Conservation (phyloP, 2,113 vertebrate genomes). For the Tylochromis polylepis region DNA sequence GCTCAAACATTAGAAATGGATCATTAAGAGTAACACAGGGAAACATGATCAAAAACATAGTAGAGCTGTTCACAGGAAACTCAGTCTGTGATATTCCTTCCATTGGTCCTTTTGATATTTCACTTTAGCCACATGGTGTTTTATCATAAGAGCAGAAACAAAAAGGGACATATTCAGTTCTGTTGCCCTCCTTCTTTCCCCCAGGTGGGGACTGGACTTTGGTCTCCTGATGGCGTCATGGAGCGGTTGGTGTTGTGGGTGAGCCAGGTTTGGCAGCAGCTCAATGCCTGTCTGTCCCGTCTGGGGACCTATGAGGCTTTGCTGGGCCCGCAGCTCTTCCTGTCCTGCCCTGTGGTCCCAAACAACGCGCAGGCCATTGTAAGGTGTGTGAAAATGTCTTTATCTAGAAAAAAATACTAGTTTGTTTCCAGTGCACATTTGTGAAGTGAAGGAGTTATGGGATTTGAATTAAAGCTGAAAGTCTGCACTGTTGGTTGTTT, state of each 20-base stretch:
- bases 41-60: background rate
- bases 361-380: slow-evolving; percentile 78
- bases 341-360: slow-evolving; percentile 84
- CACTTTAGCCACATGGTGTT: background rate
- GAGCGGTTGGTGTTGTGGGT: slow-evolving; percentile 82
- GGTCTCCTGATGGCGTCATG: slow-evolving; percentile 73
- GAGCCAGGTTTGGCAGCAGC: slow-evolving; percentile 85
- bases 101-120: background rate
- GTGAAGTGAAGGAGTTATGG: background rate
- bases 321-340: slow-evolving; percentile 86
- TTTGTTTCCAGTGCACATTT: background rate
- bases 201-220: slow-evolving; percentile 78
- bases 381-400: slow-evolving; percentile 61
- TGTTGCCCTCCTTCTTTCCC: background rate
- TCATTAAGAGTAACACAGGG: background rate
- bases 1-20: background rate
- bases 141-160: background rate
- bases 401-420: background rate
- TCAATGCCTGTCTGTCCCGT: slow-evolving; percentile 88
- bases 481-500: background rate
- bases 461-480: background rate
- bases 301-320: slow-evolving; percentile 87
- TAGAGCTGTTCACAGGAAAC: background rate
- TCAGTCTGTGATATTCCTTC: background rate
- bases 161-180: background rate